Evolutionary conservation across 1,140 invertebrate genomes (phyloP).

Genomic region (Cheumatopsyche charites): DNA sequence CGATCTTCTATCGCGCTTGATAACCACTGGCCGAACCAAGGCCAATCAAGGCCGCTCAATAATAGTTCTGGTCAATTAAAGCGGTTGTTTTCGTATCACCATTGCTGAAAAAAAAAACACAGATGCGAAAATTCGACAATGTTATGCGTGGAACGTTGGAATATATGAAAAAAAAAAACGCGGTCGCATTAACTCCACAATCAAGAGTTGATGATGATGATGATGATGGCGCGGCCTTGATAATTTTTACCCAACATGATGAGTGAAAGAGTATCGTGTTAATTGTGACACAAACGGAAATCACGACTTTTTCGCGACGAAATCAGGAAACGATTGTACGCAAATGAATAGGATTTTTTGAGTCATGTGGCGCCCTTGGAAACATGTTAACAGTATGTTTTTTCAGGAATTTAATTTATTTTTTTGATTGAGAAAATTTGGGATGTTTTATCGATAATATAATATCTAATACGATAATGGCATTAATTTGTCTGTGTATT

Average conservation of each 20-base stretch:
- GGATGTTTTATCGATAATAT: too few species aligned
- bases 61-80: slow-evolving; percentile 14
- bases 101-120: neutral
- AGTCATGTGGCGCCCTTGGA: too few species aligned
- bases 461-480: too few species aligned
- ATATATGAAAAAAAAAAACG: slow-evolving; percentile 1
- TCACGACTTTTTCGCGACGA: slow-evolving; percentile 18
- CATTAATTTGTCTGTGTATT: too few species aligned
- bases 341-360: slow-evolving; percentile 13
- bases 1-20: too few species aligned
- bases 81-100: neutral
- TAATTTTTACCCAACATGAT: neutral
- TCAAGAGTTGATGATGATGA: slow-evolving; percentile 3
- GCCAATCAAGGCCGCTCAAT: slow-evolving; percentile 11
- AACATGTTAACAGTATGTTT: too few species aligned
- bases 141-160: neutral
- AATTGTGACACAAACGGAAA: slow-evolving; percentile 29
- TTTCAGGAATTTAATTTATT: too few species aligned
- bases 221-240: slow-evolving; percentile 13
- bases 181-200: neutral
- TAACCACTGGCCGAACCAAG: neutral
- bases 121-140: slow-evolving; percentile 3
- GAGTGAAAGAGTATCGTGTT: slow-evolving; percentile 15
- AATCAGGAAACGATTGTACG: slow-evolving; percentile 17
- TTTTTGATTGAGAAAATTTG: too few species aligned